Base-by-base conservation (phyloP, 2,797 vertebrate species). In the Podarcis lilfordi region DNA sequence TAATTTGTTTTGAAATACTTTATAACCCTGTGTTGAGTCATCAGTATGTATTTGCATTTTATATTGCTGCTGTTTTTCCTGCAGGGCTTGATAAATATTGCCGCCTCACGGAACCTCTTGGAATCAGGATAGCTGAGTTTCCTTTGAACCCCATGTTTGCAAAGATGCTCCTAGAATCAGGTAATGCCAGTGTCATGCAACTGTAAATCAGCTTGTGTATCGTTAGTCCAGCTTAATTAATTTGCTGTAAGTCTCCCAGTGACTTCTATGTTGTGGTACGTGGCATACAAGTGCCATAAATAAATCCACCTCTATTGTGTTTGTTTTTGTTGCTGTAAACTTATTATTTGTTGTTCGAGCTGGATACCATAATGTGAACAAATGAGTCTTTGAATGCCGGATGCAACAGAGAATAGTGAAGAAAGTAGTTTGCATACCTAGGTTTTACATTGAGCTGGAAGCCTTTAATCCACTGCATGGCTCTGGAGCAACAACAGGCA, bases 101-200 rank as follows among this genome's bases (percentile, higher is more conserved):
- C 82, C 97, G 96, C 55, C 95, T 99, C 81, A 99, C 98, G 3
- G 99, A 99, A 91, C 98, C 98, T 0, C 97, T 98, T 86, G 99
- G 99, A 5, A 95, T 99, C 87, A 98, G 98, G 86, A 99, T 99
- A 97, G 99, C 99, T 0, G 99, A 99, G 95, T 99, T 99, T 90
- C 99, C 99, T 83, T 97, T 99, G 95, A 98, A 98, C 93, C 99
- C 99, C 23, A 99, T 99, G 99, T 99, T 99, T 95, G 98, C 99
- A 80, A 99, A 99, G 97, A 99, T 99, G 98, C 97, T 99, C 77
- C 97, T 99, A 9, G 99, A 99, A 93, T 99, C 99, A 2, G 99
- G 97, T 98, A 90, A 85, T 94, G 89, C 78, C 84, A 90, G 27
- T 7, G 0, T 7, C 3, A 3, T 1, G 0, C 23, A 59, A 32